Base-by-base conservation (phyloP, 2,888 invertebrate species). In the Adelognathus sp. region DNA sequence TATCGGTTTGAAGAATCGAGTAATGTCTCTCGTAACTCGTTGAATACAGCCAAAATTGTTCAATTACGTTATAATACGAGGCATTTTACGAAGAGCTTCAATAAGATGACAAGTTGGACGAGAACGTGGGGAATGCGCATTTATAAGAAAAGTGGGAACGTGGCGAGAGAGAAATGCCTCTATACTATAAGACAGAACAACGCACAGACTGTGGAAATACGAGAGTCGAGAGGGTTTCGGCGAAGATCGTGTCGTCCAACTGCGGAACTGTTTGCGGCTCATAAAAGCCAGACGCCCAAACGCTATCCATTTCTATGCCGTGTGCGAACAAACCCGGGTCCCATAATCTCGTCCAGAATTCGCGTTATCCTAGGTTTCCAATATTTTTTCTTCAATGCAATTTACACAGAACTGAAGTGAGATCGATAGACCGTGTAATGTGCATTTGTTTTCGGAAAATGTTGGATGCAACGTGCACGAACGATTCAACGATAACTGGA, bases 281-380 rank as follows among this genome's bases (percentile, higher is more conserved):
- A 76, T 87, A 85, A 86, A 86, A 83, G 67, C 81, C 84, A 82
- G 86, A 83, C 83, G 79, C 74, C 81, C 76, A 83, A 87, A 83
- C 76, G 78, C 61, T 78, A 70, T 72, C 71, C 71, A 63, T 73
- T 76, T 50, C 11, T 24, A 11, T 64, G 18, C 72, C 39, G 29
- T 27, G 31, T 46, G 54, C 9, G 36, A 41, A 71, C 69, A 36
- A 21, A 64, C 54, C 39, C 58, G 39, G 52, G n/a, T 69, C 54
- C 60, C 9, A 50, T 50, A 50, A 50, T 74, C 71, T 44, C 76
- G 46, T 46, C 44, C 33, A 54, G 29, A 14, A n/a, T 18, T 31
- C 29, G 14, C 63, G 31, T n/a, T n/a, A 41, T 31, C 46, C n/a
- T n/a, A n/a, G n/a, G 16, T 60, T 14, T 46, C 29, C 52, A 16